A percentile compares a stretch with the other conserved stretches of the same genome.
phyloP scores from a whole-genome alignment of 2,113 vertebrate species.

The Lepisosteus osseus region DNA sequence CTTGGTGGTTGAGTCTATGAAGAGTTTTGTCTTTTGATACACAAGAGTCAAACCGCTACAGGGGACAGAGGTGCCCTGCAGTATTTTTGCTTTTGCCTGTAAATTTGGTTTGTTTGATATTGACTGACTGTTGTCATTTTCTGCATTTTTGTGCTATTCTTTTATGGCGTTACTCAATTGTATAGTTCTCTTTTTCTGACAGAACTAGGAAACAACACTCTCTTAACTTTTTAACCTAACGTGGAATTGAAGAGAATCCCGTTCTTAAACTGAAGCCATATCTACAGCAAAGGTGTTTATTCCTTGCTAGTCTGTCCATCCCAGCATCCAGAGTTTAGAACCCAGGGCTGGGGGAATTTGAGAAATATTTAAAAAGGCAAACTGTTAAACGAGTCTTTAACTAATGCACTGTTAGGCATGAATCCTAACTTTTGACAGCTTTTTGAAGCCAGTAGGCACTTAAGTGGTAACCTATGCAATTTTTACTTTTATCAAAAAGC shows the following conservation, averaged over 20 bases:
- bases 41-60: too few species aligned
- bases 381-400: background rate
- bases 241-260: background rate
- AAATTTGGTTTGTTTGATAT: too few species aligned
- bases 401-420: background rate
- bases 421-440: background rate
- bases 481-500: background rate
- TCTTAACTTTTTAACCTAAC: too few species aligned
- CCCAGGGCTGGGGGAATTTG: background rate
- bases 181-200: too few species aligned
- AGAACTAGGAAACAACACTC: too few species aligned
- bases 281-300: background rate
- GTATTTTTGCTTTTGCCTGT: too few species aligned
- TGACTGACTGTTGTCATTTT: too few species aligned
- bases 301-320: background rate
- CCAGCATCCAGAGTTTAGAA: background rate
- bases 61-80: too few species aligned
- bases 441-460: background rate
- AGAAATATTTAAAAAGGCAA: background rate
- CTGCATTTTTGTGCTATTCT: too few species aligned
- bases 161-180: too few species aligned
- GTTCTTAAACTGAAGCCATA: background rate
- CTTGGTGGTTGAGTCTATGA: too few species aligned
- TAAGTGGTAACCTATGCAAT: background rate
- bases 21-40: too few species aligned